Conservation (phyloP, 92 coral and sea anemone species). For the Epizoanthus rinbou region DNA sequence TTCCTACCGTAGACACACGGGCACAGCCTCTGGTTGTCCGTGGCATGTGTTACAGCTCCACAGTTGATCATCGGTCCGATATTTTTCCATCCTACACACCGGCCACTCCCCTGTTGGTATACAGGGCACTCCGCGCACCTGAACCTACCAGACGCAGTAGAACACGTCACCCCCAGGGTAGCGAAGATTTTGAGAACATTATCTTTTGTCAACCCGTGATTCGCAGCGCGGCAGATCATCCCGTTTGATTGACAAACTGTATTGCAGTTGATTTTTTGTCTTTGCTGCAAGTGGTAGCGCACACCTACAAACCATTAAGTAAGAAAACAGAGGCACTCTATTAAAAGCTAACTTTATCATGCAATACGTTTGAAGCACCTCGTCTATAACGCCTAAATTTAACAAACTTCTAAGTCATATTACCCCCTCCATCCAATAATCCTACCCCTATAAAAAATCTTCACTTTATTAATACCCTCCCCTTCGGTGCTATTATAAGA, state of each 20-base stretch:
- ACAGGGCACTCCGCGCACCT: no score
- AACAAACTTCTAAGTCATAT: no score
- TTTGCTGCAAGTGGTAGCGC: conserved; percentile 4
- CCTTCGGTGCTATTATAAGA: no score
- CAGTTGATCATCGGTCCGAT: neutral
- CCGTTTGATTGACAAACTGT: conserved; percentile 2
- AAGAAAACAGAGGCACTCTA: no score
- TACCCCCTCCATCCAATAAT: no score
- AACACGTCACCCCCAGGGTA: conserved; percentile 13
- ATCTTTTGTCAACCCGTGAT: conserved; percentile 23
- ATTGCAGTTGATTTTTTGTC: neutral
- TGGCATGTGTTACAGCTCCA: neutral
- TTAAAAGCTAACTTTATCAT: no score
- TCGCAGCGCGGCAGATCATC: conserved; percentile 4
- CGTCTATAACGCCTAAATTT: no score
- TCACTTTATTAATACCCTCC: no score
- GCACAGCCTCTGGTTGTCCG: conserved; percentile 2
- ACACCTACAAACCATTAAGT: neutral
- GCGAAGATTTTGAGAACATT: neutral
- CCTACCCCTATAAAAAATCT: no score
- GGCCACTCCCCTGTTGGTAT: neutral
- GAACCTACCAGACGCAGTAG: neutral
- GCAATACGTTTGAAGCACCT: no score
- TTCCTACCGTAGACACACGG: conserved; percentile 13
- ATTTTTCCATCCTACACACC: conserved; percentile 1